Conservation (phyloP, 2,113 vertebrate genomes). For the Gasterosteus aculeatus region DNA sequence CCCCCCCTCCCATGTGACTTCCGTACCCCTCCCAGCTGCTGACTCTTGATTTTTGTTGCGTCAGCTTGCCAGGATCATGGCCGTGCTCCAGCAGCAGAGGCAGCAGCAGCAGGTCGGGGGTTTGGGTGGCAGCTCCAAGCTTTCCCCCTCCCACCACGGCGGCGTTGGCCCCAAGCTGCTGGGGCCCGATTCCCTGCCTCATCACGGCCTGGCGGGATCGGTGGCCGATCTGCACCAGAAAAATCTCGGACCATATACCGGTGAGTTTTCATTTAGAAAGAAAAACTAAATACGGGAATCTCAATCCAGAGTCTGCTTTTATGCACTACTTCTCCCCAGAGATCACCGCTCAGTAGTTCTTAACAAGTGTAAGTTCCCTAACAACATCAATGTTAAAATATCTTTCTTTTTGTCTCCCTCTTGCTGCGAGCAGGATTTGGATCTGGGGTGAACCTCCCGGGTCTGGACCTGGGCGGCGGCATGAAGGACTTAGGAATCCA, state of each 20-base stretch:
- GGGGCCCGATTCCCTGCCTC: slow-evolving; percentile 86
- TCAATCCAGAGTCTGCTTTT: not conserved
- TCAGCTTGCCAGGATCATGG: slow-evolving; percentile 94
- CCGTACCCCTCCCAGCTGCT: not conserved
- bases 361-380: too few relatives aligned
- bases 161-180: slow-evolving; percentile 89
- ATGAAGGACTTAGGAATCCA: slow-evolving; percentile 89
- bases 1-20: not conserved
- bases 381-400: not conserved
- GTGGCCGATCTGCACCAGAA: slow-evolving; percentile 94
- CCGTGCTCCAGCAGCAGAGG: slow-evolving; percentile 85
- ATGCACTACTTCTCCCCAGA: not conserved
- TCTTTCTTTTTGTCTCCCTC: slow-evolving; percentile 23
- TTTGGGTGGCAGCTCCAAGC: slow-evolving; percentile 87
- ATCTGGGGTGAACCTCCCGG: slow-evolving; percentile 82
- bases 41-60: not conserved
- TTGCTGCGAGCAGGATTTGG: slow-evolving; percentile 83
- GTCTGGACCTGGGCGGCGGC: slow-evolving; percentile 86
- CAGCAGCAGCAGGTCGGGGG: slow-evolving; percentile 81
- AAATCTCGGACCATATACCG: slow-evolving; percentile 89
- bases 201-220: slow-evolving; percentile 87
- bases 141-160: slow-evolving; percentile 94
- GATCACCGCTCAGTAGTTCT: not conserved
- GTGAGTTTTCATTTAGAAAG: slow-evolving; percentile 72
- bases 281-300: not conserved